A percentile compares a stretch with the other conserved stretches of the same genome.
Evolutionary conservation across 2,113 vertebrate genomes (phyloP).

Genomic region (Myiopsitta monachus): DNA sequence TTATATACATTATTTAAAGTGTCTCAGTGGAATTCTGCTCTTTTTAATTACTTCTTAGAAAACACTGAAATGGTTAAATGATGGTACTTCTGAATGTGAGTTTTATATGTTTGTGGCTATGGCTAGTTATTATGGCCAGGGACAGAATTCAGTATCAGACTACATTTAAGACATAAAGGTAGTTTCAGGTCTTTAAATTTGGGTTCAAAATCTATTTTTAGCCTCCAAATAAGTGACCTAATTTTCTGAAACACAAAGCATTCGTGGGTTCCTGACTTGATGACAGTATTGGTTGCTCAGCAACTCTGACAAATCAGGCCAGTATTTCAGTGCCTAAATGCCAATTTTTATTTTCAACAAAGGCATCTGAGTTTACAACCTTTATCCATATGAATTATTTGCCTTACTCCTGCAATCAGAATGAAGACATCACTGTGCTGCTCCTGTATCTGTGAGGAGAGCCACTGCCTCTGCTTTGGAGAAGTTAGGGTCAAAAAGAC

Average conservation of each 20-base stretch:
- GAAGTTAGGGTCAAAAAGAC: not conserved
- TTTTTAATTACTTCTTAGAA: conserved; percentile 63
- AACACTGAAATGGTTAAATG: conserved; percentile 54
- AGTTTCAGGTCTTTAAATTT: not conserved
- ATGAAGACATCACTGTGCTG: not conserved
- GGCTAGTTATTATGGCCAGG: not conserved
- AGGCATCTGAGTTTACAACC: not conserved
- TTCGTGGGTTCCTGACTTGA: not conserved
- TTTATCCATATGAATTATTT: not conserved
- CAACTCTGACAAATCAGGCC: conserved; percentile 25
- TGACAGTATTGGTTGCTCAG: conserved; percentile 12
- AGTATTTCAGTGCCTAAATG: not conserved
- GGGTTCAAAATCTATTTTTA: not conserved
- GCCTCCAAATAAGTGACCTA: not conserved
- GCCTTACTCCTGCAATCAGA: not conserved
- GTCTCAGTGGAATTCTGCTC: conserved; percentile 55
- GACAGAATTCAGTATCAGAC: not conserved
- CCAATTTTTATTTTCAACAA: not conserved
- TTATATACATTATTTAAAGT: conserved; percentile 35
- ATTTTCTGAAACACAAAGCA: conserved; percentile 34
- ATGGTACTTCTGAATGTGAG: not conserved
- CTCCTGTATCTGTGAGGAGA: not conserved
- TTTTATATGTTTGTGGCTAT: not conserved
- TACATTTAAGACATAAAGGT: not conserved
- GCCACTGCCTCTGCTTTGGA: not conserved